Base-by-base conservation (phyloP, 2,797 vertebrate species). In the Sebastes steindachneri region DNA sequence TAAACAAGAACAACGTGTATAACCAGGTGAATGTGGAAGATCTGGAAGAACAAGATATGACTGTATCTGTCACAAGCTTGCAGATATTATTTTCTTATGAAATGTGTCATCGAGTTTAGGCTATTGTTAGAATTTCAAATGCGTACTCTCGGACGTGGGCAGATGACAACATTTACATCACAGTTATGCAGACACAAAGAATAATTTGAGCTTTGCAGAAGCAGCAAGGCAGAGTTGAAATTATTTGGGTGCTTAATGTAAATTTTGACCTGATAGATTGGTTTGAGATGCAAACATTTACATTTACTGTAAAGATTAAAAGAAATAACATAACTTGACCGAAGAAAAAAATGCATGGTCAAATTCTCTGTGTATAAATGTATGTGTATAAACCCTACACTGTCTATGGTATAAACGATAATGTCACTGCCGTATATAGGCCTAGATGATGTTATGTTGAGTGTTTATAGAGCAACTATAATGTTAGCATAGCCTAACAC, bases 401-500 rank as follows among this genome's bases (percentile, higher is more conserved):
- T 48, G 45, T 48, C 0, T 48, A 19, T 2, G 15, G 45, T 19
- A 48, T 48, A 48, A 48, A 48, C 45, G 0, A 48, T 48, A 48
- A 48, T 0, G 17, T 48, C 7, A 15, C 45, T 48, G 45, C 1
- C 2, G 15, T 45, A 0, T 48, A 17, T 48, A 48, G 7, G 45
- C 45, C 45, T 48, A 48, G 0, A 48, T 48, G 45, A 48, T 48
- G 45, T 48, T 3, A 19, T 48, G 45, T 48, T 48, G 6, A 45
- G 1, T 45, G 41, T 45, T 45, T 0, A 41, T 15, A 41, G 41
- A 48, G 45, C 45, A 19, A 19, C 41, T 45, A 45, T 48, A 48
- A 19, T 48, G 45, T 4, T 48, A 48, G 17, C 45, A 48, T 17
- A 19, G 3, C 45, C 45, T 19, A 48, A 0, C 45, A 48, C 6